Percentiles rank a stretch among this genome's conserved stretches.
These are phyloP conservation scores for Rhimphoctona megacephalus DNA, from an alignment of 2,888 invertebrate genomes.

Conservation along the genomic window DNA sequence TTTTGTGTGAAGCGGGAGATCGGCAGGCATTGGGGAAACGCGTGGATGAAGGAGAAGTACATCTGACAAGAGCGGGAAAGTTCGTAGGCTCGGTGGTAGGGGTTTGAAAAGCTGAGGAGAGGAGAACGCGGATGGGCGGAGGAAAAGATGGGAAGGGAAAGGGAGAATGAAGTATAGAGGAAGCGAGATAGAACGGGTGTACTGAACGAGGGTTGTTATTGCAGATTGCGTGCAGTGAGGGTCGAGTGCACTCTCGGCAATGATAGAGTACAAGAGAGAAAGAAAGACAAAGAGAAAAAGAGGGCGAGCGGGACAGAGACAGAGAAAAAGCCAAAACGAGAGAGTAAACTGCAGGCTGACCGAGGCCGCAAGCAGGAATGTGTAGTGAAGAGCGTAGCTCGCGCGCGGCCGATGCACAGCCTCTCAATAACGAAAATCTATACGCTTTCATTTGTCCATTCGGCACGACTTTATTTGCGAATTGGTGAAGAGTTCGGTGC, in stretches of 20 bases:
- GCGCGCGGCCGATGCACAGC: conserved; percentile 74
- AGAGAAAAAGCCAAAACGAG: conserved; percentile 66
- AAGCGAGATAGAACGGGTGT: conserved; percentile 63
- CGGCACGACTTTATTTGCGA: conserved; percentile 81
- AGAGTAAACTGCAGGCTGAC: conserved; percentile 71
- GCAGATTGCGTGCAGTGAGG: conserved; percentile 81
- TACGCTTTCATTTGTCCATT: conserved; percentile 81
- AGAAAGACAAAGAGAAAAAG: conserved; percentile 30
- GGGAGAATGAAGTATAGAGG: conserved; percentile 45
- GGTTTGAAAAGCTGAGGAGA: conserved; percentile 33
- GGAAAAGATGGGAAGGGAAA: background rate
- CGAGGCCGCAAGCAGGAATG: conserved; percentile 68
- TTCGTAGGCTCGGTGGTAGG: conserved; percentile 54
- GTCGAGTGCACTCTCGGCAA: conserved; percentile 79
- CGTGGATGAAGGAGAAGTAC: conserved; percentile 59
- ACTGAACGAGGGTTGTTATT: conserved; percentile 81
- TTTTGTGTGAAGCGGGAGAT: conserved; percentile 76
- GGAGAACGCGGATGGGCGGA: background rate
- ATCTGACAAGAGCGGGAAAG: conserved; percentile 55
- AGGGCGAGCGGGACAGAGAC: conserved; percentile 5
- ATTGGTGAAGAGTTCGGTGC: conserved; percentile 74
- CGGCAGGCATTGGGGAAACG: conserved; percentile 62
- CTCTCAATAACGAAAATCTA: conserved; percentile 83
- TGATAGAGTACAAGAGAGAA: conserved; percentile 74
- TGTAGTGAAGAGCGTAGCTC: conserved; percentile 49